A percentile compares a stretch with the other conserved stretches of the same genome.
These are phyloP conservation scores for Poeciliopsis retropinna DNA, from an alignment of 2,113 vertebrate species.

Conservation along the genomic window DNA sequence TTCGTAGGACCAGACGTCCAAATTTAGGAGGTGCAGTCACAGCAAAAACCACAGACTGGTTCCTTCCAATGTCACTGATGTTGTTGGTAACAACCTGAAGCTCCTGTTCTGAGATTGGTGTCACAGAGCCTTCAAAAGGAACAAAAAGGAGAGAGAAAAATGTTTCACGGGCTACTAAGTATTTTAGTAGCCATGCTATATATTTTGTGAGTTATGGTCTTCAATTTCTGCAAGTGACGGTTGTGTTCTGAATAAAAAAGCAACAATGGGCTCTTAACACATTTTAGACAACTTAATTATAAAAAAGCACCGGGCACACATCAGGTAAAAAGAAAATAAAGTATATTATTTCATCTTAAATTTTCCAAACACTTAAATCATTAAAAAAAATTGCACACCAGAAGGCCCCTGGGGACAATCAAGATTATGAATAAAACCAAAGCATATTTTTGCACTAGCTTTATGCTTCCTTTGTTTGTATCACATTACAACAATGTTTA, in stretches of 20 bases:
- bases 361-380: no score
- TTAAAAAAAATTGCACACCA: no score
- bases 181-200: not conserved
- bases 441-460: no score
- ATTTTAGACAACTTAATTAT: not conserved
- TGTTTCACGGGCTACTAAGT: not conserved
- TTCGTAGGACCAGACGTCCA: conserved; percentile 79
- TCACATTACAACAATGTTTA: no score
- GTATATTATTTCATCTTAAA: not conserved
- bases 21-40: conserved; percentile 79
- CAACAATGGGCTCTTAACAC: not conserved
- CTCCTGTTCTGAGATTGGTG: conserved; percentile 77
- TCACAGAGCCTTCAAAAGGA: conserved; percentile 76
- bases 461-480: no score
- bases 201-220: not conserved
- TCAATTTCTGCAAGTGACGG: not conserved
- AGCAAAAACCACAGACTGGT: conserved; percentile 81
- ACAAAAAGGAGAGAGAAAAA: not conserved
- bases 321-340: not conserved
- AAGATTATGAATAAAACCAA: no score
- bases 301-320: not conserved
- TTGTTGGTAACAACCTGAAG: conserved; percentile 86
- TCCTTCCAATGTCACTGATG: conserved; percentile 65
- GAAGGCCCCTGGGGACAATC: no score
- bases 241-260: not conserved